Conservation (phyloP, 2,797 vertebrate species). For the Spinus pinus region DNA sequence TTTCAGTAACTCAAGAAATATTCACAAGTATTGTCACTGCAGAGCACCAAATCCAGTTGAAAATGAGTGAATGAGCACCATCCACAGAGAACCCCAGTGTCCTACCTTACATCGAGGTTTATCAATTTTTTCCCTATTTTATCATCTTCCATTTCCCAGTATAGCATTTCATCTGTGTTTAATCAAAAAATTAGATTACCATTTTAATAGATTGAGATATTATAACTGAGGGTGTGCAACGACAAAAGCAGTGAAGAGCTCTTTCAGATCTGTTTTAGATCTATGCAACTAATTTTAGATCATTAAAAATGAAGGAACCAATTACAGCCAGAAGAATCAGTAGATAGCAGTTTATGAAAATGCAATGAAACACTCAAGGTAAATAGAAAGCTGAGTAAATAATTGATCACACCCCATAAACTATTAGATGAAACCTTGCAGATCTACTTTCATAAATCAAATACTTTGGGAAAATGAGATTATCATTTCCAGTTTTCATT, state of each 20-base stretch:
- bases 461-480: neutral
- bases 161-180: neutral
- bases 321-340: neutral
- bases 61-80: neutral
- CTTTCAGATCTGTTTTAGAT: constrained; percentile 22
- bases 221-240: neutral
- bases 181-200: constrained; percentile 36
- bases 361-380: neutral
- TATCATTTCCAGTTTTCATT: neutral
- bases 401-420: neutral
- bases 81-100: neutral
- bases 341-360: neutral
- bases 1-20: constrained; percentile 19
- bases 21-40: neutral
- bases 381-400: neutral
- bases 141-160: neutral
- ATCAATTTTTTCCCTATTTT: neutral
- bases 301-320: constrained; percentile 27
- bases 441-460: neutral
- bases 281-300: neutral
- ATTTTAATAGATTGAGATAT: constrained; percentile 32
- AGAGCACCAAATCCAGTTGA: neutral
- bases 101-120: neutral
- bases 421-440: neutral
- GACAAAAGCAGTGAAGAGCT: constrained; percentile 7